phyloP scores from a whole-genome alignment of 2,113 vertebrate genomes.

The Pygoscelis antarcticus region DNA sequence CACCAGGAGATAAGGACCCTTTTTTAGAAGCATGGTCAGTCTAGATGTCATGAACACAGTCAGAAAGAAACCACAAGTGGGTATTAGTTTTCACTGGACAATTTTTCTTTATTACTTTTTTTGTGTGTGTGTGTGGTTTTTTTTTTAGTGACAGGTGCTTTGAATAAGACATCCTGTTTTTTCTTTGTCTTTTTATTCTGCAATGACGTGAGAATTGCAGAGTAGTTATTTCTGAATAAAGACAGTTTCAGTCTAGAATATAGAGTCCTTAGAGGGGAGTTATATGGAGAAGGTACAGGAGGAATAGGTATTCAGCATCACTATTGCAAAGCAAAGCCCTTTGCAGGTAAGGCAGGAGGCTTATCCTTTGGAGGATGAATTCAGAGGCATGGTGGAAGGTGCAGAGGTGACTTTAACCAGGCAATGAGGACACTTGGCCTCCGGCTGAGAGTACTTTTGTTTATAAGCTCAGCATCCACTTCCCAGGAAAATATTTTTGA shows the following conservation, averaged over 20 bases:
- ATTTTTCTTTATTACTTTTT: background rate
- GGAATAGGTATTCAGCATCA: background rate
- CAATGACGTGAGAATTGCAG: background rate
- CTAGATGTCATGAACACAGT: background rate
- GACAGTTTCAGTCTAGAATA: background rate
- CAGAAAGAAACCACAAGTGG: background rate
- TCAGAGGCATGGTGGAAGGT: background rate
- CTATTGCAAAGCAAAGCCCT: background rate
- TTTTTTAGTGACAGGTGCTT: background rate
- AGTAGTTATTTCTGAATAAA: background rate
- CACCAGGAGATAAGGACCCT: background rate
- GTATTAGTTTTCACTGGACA: background rate
- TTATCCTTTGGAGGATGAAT: background rate
- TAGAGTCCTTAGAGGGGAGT: background rate
- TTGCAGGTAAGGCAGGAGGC: background rate
- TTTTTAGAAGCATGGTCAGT: background rate
- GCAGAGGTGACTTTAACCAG: background rate
- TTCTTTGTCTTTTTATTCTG: background rate
- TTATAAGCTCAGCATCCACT: slow-evolving; percentile 38
- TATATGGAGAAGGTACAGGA: background rate
- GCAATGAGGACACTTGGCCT: background rate
- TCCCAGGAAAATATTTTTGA: slow-evolving; percentile 56
- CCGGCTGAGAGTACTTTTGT: background rate
- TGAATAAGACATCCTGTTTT: background rate
- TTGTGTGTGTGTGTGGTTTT: no score